These are phyloP conservation scores for Synergus laeviventris DNA, from an alignment of 2,888 invertebrate genomes.

Conservation along the genomic window DNA sequence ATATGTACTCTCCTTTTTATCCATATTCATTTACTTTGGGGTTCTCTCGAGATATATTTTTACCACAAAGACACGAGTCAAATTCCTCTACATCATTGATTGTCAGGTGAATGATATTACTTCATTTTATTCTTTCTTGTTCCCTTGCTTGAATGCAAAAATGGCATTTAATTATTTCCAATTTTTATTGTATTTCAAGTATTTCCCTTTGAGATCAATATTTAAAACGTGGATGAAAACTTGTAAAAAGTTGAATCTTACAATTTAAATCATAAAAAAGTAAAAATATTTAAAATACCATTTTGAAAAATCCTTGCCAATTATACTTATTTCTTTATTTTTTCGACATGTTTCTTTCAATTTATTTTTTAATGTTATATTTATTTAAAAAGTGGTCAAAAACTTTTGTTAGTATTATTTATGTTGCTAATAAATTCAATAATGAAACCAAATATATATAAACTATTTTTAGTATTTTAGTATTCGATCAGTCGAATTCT, in stretches of 20 bases:
- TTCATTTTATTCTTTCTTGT: background rate
- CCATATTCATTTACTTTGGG: background rate
- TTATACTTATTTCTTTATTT: background rate
- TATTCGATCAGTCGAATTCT: background rate
- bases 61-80: conserved; percentile 12
- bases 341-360: background rate
- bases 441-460: background rate
- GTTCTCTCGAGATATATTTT: conserved; percentile 14
- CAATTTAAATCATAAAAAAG: background rate
- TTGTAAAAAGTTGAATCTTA: background rate
- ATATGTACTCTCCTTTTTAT: background rate
- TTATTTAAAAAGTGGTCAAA: background rate
- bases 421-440: background rate
- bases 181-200: background rate
- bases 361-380: background rate
- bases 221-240: background rate
- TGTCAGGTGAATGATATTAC: conserved; percentile 25
- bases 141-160: background rate
- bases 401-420: background rate
- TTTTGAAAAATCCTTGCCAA: background rate
- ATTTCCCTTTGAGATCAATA: background rate
- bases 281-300: background rate
- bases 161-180: background rate
- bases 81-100: conserved; percentile 24
- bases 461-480: background rate